Evolutionary conservation across 2,888 invertebrate species (phyloP).

Genomic region (Habrosyne pyritoides): DNA sequence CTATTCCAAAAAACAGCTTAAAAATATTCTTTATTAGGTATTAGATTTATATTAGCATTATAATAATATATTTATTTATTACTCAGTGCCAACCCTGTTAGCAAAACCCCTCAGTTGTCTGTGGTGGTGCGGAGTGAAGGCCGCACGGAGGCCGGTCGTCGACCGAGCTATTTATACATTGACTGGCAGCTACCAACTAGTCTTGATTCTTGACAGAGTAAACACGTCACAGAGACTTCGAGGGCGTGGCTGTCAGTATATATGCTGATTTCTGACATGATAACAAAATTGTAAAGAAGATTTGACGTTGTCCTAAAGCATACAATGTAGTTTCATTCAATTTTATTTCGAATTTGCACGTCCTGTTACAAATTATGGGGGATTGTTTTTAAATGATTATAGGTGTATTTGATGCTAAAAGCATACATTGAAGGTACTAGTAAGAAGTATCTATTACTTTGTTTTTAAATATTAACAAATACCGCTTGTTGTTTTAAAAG

Average conservation of each 20-base stretch:
- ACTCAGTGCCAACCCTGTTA: constrained; percentile 22
- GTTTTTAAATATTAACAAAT: too few relatives aligned
- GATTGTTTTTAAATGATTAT: not conserved
- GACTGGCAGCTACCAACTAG: constrained; percentile 45
- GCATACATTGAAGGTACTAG: not conserved
- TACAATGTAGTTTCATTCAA: not conserved
- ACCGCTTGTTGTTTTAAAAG: too few relatives aligned
- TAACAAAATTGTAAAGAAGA: constrained; percentile 1
- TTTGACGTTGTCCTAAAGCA: not conserved
- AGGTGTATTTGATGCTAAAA: not conserved
- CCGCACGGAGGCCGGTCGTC: constrained; percentile 77
- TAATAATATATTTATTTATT: too few relatives aligned
- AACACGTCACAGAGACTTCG: constrained; percentile 41
- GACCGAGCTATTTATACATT: constrained; percentile 78
- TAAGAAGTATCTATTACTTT: too few relatives aligned
- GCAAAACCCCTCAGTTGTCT: constrained; percentile 41
- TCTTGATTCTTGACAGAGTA: constrained; percentile 26
- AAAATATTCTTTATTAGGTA: not conserved
- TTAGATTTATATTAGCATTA: too few relatives aligned
- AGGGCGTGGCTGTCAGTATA: constrained; percentile 36
- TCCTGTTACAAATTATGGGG: not conserved
- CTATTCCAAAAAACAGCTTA: too few relatives aligned
- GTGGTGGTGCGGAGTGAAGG: constrained; percentile 65
- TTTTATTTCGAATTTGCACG: not conserved
- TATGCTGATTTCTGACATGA: constrained; percentile 3